phyloP scores from a whole-genome alignment of 2,888 invertebrate genomes.

The Netelia melanura region DNA sequence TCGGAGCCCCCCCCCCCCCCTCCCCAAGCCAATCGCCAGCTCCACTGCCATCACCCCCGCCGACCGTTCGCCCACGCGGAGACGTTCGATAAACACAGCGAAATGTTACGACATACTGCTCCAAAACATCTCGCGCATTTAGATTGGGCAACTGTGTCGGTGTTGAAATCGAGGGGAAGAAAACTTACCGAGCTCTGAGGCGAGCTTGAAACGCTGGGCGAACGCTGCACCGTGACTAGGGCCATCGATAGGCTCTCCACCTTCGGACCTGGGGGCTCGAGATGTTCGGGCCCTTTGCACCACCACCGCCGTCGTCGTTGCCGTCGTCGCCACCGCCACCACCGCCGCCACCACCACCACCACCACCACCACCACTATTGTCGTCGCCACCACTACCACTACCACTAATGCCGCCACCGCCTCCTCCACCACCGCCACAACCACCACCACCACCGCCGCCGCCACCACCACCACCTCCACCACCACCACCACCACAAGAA shows the following conservation, averaged over 20 bases:
- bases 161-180: slow-evolving; percentile 12
- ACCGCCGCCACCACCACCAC: slow-evolving; percentile 70
- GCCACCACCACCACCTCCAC: slow-evolving; percentile 71
- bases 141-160: slow-evolving; percentile 7
- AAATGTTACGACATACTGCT: background rate
- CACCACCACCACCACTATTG: background rate
- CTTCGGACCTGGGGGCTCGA: slow-evolving; percentile 64
- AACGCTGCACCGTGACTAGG: slow-evolving; percentile 90
- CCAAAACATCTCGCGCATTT: background rate
- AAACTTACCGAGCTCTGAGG: slow-evolving; percentile 87
- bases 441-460: background rate
- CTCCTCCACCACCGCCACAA: slow-evolving; percentile 11
- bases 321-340: background rate
- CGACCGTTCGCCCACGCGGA: background rate
- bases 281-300: slow-evolving; percentile 49
- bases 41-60: background rate
- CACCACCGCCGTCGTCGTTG: background rate
- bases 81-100: background rate
- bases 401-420: slow-evolving; percentile 62
- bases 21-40: background rate
- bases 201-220: slow-evolving; percentile 89
- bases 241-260: slow-evolving; percentile 86
- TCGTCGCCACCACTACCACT: slow-evolving; percentile 60
- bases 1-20: slow-evolving; percentile 84
- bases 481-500: slow-evolving; percentile 37